Conservation (phyloP, 1,140 invertebrate genomes). For the Hermetia illucens region DNA sequence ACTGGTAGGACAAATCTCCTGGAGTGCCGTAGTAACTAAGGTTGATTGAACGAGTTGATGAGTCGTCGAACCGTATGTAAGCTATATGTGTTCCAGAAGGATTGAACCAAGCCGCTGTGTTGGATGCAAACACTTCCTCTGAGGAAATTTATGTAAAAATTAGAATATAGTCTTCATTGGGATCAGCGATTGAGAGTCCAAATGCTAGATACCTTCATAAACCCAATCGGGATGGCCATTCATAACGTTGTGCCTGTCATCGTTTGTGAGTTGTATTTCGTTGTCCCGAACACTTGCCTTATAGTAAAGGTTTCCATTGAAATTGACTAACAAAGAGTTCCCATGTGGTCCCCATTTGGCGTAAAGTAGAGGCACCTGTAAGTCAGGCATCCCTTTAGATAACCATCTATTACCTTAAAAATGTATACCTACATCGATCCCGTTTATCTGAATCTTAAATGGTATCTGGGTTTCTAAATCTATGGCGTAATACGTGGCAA, state of each 20-base stretch:
- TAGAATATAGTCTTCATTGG: background rate
- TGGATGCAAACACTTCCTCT: conserved; percentile 84
- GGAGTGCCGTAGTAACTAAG: conserved; percentile 53
- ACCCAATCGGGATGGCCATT: conserved; percentile 70
- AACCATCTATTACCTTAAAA: background rate
- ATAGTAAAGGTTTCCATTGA: conserved; percentile 70
- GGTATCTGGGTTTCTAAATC: conserved; percentile 36
- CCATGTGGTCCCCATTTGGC: conserved; percentile 28
- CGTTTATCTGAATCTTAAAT: conserved; percentile 13
- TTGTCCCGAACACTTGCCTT: conserved; percentile 27
- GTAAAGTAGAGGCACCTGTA: conserved; percentile 11
- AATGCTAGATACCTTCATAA: conserved; percentile 41
- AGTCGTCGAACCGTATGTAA: conserved; percentile 77
- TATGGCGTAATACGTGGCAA: conserved; percentile 40
- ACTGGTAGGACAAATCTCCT: conserved; percentile 45
- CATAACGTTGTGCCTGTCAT: conserved; percentile 47
- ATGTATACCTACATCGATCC: conserved; percentile 7
- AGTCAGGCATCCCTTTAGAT: background rate
- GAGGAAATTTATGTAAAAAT: no score
- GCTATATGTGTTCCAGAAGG: conserved; percentile 61
- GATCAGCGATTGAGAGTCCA: conserved; percentile 3
- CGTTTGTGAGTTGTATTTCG: conserved; percentile 41
- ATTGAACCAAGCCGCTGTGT: conserved; percentile 82
- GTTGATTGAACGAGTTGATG: conserved; percentile 44
- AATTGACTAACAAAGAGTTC: conserved; percentile 55